These are phyloP conservation scores for Amphilophus citrinellus DNA, from an alignment of 2,113 vertebrate genomes.

Conservation along the genomic window DNA sequence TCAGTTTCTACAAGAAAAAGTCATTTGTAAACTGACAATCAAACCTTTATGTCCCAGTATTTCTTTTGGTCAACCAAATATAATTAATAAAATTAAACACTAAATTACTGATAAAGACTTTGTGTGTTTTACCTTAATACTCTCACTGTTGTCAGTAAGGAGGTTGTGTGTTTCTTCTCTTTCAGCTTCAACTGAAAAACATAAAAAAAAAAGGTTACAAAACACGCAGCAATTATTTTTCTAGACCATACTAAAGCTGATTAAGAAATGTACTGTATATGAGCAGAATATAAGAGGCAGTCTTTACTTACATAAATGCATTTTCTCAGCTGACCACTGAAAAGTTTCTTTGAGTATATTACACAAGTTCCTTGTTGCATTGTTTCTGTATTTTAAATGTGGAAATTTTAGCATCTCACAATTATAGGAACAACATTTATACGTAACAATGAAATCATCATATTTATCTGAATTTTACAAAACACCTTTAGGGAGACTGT, in stretches of 20 bases:
- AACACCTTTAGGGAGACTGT: background rate
- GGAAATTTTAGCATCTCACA: background rate
- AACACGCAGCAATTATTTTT: constrained; percentile 9
- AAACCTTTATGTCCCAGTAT: background rate
- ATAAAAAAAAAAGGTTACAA: background rate
- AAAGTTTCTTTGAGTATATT: constrained; percentile 91
- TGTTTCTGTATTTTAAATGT: constrained; percentile 79
- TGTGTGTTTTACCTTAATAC: constrained; percentile 84
- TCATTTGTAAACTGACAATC: background rate
- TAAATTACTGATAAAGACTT: background rate
- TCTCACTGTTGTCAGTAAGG: constrained; percentile 85
- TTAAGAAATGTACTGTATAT: background rate
- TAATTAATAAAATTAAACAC: background rate
- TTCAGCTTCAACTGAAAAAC: constrained; percentile 89
- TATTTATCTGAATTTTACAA: background rate
- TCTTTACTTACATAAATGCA: constrained; percentile 87
- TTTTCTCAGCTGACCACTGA: constrained; percentile 87
- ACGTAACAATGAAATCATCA: background rate
- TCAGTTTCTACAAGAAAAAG: constrained; percentile 83
- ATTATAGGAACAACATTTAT: background rate
- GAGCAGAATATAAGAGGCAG: background rate
- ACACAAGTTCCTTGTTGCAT: constrained; percentile 88
- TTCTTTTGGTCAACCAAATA: background rate
- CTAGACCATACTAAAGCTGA: background rate
- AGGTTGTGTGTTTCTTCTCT: constrained; percentile 89